phyloP scores from a whole-genome alignment of 2,888 invertebrate species.

The Cryptosula pallasiana region DNA sequence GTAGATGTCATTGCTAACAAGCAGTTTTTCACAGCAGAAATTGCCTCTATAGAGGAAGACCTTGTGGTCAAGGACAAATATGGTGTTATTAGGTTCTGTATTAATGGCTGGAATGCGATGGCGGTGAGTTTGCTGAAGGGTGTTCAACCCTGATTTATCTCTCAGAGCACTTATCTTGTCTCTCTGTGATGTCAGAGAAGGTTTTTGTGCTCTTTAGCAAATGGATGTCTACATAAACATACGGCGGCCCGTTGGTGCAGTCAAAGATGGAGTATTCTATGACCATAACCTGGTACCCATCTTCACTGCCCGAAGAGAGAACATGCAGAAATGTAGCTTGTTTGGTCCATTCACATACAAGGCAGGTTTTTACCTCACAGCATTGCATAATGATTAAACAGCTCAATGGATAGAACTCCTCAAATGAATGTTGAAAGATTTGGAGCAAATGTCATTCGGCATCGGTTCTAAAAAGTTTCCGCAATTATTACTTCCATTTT shows the following conservation, averaged over 20 bases:
- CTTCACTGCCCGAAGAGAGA: not conserved
- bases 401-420: too few species aligned
- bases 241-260: not conserved
- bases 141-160: too few species aligned
- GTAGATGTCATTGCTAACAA: slow-evolving; percentile 11
- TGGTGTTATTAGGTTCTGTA: slow-evolving; percentile 13
- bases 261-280: slow-evolving; percentile 8
- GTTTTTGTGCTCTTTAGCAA: not conserved
- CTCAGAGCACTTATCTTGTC: too few species aligned
- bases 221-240: slow-evolving; percentile 6
- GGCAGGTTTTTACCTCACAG: not conserved
- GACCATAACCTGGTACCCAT: slow-evolving; percentile 4
- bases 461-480: too few species aligned
- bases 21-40: slow-evolving; percentile 15
- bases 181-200: too few species aligned
- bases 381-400: too few species aligned
- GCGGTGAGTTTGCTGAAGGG: too few species aligned
- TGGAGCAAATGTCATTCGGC: too few species aligned
- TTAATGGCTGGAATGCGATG: slow-evolving; percentile 10
- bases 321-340: not conserved
- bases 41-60: not conserved
- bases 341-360: slow-evolving; percentile 15
- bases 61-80: slow-evolving; percentile 17
- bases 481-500: too few species aligned
- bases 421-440: too few species aligned